These are phyloP conservation scores for Odontomachus brunneus DNA, from an alignment of 1,140 invertebrate genomes.

Conservation along the genomic window DNA sequence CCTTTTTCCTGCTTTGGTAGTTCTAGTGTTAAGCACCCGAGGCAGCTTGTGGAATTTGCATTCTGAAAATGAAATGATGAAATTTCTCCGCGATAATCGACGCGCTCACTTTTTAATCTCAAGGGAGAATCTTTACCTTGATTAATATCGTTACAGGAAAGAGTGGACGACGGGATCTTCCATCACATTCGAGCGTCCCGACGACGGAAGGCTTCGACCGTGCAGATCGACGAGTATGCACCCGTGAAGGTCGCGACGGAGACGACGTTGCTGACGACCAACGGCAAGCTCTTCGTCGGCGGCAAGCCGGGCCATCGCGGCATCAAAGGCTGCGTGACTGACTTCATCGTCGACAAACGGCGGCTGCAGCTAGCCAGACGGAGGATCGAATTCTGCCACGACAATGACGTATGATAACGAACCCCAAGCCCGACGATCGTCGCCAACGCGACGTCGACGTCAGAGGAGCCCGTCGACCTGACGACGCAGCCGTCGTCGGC, in stretches of 20 bases:
- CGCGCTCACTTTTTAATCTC: background rate
- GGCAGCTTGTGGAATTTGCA: too few species aligned
- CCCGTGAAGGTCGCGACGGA: constrained; percentile 78
- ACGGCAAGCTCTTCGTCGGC: constrained; percentile 84
- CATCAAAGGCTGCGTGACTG: constrained; percentile 88
- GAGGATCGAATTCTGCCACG: constrained; percentile 84
- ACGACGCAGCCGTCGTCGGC: constrained; percentile 30
- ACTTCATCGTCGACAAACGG: constrained; percentile 86
- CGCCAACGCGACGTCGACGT: constrained; percentile 64
- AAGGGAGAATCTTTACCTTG: background rate
- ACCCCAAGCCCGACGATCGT: constrained; percentile 65
- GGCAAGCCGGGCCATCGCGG: constrained; percentile 87
- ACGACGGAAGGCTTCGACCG: constrained; percentile 85
- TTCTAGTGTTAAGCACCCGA: too few species aligned
- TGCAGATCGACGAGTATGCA: constrained; percentile 87
- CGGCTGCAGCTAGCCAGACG: constrained; percentile 82
- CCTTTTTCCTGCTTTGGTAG: too few species aligned
- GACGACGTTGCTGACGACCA: constrained; percentile 79
- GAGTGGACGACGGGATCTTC: constrained; percentile 83
- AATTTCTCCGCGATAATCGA: too few species aligned
- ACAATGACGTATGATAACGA: constrained; percentile 85
- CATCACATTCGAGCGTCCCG: constrained; percentile 81
- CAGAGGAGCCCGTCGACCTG: constrained; percentile 45
- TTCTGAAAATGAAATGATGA: too few species aligned
- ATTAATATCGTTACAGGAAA: constrained; percentile 82